These are phyloP conservation scores for Drosophila murphyi DNA, from an alignment of 1,140 invertebrate genomes.

Conservation along the genomic window DNA sequence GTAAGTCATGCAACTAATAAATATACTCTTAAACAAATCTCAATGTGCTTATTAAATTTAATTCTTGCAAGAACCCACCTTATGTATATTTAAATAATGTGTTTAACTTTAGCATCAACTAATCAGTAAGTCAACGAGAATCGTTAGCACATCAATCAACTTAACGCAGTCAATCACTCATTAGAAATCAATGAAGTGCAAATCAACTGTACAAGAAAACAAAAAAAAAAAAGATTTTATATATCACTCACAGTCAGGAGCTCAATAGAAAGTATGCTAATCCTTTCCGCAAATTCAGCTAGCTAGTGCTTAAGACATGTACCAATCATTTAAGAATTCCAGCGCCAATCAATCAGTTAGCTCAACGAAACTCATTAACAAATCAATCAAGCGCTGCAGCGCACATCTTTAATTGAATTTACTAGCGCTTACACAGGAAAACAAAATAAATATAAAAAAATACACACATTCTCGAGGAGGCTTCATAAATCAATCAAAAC, in stretches of 20 bases:
- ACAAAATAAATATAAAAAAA: not conserved
- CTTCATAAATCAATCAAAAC: slow-evolving; percentile 48
- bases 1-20: slow-evolving; percentile 6
- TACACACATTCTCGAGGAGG: slow-evolving; percentile 9
- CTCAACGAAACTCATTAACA: slow-evolving; percentile 37
- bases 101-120: not conserved
- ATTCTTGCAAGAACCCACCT: not conserved
- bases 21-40: not conserved
- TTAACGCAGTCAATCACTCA: not conserved
- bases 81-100: not conserved
- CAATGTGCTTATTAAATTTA: too few relatives aligned
- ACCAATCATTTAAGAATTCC: not conserved
- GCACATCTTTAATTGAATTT: slow-evolving; percentile 47
- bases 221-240: not conserved
- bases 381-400: slow-evolving; percentile 47
- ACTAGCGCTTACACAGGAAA: not conserved
- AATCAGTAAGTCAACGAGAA: not conserved
- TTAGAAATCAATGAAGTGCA: not conserved
- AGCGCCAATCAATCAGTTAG: slow-evolving; percentile 4
- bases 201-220: not conserved
- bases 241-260: not conserved
- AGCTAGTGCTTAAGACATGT: not conserved
- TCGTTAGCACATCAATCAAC: slow-evolving; percentile 1
- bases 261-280: not conserved
- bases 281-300: not conserved